These are phyloP conservation scores for Cygnus atratus DNA, from an alignment of 2,113 vertebrate genomes.

Conservation along the genomic window DNA sequence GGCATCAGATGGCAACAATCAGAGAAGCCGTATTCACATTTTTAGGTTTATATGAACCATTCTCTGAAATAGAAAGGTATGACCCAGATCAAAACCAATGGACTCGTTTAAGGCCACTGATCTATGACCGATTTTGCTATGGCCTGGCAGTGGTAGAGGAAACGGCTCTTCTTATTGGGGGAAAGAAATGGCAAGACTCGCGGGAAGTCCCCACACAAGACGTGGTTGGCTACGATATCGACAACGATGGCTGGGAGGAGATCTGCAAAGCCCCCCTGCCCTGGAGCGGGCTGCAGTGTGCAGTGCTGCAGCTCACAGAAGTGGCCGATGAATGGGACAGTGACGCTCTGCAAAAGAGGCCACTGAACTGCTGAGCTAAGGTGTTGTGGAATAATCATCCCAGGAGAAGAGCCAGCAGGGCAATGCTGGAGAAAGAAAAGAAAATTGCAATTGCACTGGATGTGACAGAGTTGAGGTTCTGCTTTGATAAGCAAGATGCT, in stretches of 20 bases:
- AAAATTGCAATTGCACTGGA: not conserved
- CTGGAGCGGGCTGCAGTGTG: constrained; percentile 87
- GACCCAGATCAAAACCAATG: constrained; percentile 83
- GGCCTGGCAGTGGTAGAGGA: constrained; percentile 84
- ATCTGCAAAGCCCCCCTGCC: constrained; percentile 86
- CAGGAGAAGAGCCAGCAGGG: not conserved
- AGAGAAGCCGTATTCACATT: constrained; percentile 88
- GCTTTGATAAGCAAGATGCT: not conserved
- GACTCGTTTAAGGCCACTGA: constrained; percentile 86
- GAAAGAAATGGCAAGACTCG: constrained; percentile 89
- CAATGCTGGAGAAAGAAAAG: not conserved
- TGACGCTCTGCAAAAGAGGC: not conserved
- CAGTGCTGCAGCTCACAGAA: constrained; percentile 82
- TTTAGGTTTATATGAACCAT: constrained; percentile 91
- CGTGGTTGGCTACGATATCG: constrained; percentile 89
- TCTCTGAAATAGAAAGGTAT: constrained; percentile 92
- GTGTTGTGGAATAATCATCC: not conserved
- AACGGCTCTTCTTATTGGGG: constrained; percentile 87
- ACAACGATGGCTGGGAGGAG: constrained; percentile 89
- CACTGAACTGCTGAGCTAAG: not conserved
- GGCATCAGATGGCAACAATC: constrained; percentile 88
- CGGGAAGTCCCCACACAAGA: constrained; percentile 85
- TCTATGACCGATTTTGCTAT: constrained; percentile 88
- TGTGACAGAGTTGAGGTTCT: not conserved
- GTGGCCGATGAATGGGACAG: not conserved